Base-by-base conservation (phyloP, 2,113 vertebrate species). In the Dryoscopus gambensis region DNA sequence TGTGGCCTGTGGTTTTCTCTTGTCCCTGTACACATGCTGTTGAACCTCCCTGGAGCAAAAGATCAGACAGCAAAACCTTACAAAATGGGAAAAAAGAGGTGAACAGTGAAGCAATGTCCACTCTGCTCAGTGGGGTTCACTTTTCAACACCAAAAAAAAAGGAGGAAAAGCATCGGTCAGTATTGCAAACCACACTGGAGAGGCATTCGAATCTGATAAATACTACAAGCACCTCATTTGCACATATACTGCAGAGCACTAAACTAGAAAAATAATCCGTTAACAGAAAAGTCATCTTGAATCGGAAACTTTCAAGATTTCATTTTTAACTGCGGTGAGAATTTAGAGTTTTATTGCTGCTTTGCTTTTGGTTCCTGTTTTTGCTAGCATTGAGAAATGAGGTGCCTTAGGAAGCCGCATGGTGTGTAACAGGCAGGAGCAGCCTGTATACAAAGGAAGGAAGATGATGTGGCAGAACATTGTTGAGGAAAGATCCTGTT, bases 321-420 rank as follows among this genome's bases (percentile, higher is more conserved):
- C 63, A 6, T 93, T 95, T 92, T 76, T 63, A 94, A 64, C 81
- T 88, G n/a, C 0, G 2, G 42, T 2, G 17, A 93, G 86, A 89
- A 81, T 89, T 73, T 44, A 84, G 88, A 20, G 2, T 81, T 81
- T 59, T 53, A 89, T 28, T 88, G 59, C 91, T 71, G 69, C 67
- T 91, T 85, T 78, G 86, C 92, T 95, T 94, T 97, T 94, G 85
- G 95, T 97, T 97, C 96, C 95, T 95, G 89, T 96, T 95, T 97
- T 97, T 75, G 75, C 77, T 94, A 42, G 77, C 33, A 1, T 92
- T 96, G 93, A 95, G 92, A 97, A 97, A 96, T 1, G 20, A 93
- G 93, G 87, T 95, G 88, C 89, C 83, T 82, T 93, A 81, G 86
- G 93, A 97, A 95, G 91, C 87, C 0, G 2, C 17, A 24, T 88